A percentile compares a stretch with the other conserved stretches of the same genome.
phyloP scores from a whole-genome alignment of 2,113 vertebrate genomes.

The Ictalurus punctatus region DNA sequence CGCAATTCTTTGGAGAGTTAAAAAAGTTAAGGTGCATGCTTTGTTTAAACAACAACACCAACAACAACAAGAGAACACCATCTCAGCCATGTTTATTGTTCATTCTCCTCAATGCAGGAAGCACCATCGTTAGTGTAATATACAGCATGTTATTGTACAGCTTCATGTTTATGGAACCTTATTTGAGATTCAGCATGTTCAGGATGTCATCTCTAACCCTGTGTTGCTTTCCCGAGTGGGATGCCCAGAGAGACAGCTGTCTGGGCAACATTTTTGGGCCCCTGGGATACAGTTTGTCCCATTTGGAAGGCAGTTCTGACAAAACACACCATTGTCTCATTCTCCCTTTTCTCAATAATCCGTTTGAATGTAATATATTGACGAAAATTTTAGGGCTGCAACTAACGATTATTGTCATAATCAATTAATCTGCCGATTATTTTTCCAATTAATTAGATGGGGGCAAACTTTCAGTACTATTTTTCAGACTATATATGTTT shows the following conservation, averaged over 20 bases:
- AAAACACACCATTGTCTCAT: not conserved
- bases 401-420: no score
- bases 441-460: no score
- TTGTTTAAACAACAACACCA: not conserved
- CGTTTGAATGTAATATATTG: not conserved
- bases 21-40: not conserved
- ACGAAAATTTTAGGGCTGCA: no score
- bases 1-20: slow-evolving; percentile 37
- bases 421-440: no score
- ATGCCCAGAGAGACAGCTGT: not conserved
- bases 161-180: not conserved
- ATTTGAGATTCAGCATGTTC: not conserved
- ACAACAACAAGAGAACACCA: not conserved
- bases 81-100: not conserved
- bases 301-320: not conserved
- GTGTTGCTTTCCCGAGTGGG: not conserved
- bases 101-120: not conserved
- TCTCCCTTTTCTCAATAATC: not conserved
- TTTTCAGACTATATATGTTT: no score
- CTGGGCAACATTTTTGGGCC: not conserved
- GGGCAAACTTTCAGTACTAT: no score
- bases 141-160: not conserved
- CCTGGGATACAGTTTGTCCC: not conserved
- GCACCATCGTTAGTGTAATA: not conserved
- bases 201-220: not conserved